Evolutionary conservation across 2,888 invertebrate genomes (phyloP).

Genomic region (Dolichopus griseipennis): DNA sequence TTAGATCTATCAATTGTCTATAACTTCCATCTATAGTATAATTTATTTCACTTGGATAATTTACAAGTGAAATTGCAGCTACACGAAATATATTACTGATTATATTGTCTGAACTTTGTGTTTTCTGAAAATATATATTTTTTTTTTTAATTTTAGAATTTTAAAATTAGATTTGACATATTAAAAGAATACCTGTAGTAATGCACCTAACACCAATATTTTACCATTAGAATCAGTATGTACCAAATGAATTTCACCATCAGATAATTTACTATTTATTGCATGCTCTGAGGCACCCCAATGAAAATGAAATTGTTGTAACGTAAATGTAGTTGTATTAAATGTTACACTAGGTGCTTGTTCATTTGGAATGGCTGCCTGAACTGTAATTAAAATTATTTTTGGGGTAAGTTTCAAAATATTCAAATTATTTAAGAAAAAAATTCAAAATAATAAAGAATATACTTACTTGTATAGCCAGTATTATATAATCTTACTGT

Average conservation of each 20-base stretch:
- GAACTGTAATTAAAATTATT: background rate
- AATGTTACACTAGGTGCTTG: background rate
- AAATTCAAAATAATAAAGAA: too few species aligned
- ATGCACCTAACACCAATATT: background rate
- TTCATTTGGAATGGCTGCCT: background rate
- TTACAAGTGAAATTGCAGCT: background rate
- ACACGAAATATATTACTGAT: background rate
- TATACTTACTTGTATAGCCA: background rate
- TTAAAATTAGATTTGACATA: too few species aligned
- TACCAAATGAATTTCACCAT: conserved; percentile 67
- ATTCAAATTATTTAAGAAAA: too few species aligned
- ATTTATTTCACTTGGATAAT: background rate
- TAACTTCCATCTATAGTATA: background rate
- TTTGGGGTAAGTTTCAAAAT: background rate
- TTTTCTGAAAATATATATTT: background rate
- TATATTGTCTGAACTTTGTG: background rate
- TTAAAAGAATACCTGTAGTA: background rate
- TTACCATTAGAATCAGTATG: conserved; percentile 47
- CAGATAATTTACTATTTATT: conserved; percentile 58
- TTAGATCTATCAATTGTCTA: background rate
- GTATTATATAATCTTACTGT: background rate
- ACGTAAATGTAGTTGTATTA: conserved; percentile 45
- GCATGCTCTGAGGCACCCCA: conserved; percentile 63
- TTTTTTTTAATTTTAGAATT: too few species aligned
- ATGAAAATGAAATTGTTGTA: conserved; percentile 61